These are phyloP conservation scores for Alosa sapidissima DNA, from an alignment of 2,797 vertebrate species.

Conservation along the genomic window DNA sequence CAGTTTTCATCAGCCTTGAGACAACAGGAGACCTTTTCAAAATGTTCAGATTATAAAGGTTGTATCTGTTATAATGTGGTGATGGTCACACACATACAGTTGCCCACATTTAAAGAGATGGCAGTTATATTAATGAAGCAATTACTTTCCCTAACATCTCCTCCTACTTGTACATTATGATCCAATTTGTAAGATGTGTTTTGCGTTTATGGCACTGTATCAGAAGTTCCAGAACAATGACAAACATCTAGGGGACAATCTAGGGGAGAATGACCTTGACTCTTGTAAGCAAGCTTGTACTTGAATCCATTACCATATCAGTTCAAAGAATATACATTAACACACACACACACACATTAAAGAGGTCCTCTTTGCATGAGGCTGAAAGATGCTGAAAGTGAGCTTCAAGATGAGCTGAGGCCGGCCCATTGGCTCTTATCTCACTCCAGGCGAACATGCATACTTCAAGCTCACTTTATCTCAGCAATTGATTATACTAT, in stretches of 20 bases:
- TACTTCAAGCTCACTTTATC: slow-evolving; percentile 11
- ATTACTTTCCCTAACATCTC: too few species aligned
- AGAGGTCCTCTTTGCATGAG: background rate
- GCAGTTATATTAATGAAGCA: too few species aligned
- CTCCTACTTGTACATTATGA: too few species aligned
- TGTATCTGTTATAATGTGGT: background rate
- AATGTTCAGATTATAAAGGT: background rate
- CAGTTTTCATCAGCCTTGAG: background rate
- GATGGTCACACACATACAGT: background rate
- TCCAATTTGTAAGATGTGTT: too few species aligned
- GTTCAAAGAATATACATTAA: background rate
- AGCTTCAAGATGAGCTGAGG: background rate
- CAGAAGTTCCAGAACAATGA: background rate
- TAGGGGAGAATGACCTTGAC: background rate
- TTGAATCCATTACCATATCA: background rate
- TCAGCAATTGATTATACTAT: slow-evolving; percentile 9
- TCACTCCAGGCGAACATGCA: background rate
- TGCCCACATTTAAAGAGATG: background rate
- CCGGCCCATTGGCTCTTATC: background rate
- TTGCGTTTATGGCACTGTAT: background rate
- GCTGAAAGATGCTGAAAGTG: background rate
- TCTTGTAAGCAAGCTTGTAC: background rate
- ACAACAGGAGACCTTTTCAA: background rate
- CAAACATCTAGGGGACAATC: background rate
- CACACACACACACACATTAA: background rate